These are phyloP conservation scores for Quadriops clusia DNA, from an alignment of 2,888 invertebrate species.

Conservation along the genomic window DNA sequence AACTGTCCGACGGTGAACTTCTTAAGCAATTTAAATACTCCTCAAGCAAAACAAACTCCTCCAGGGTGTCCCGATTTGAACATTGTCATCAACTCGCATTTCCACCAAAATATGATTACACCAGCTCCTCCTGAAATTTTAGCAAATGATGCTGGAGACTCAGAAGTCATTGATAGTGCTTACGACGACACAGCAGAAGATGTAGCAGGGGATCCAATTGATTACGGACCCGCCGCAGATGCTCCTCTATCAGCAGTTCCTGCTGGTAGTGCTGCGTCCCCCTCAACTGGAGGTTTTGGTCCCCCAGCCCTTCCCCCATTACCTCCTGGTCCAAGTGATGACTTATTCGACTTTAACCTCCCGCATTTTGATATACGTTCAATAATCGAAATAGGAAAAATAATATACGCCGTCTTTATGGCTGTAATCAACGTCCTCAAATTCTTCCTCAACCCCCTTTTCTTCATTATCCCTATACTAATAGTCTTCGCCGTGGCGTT, in stretches of 20 bases:
- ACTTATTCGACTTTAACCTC: slow-evolving; percentile 18
- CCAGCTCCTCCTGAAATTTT: too few relatives aligned
- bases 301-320: slow-evolving; percentile 22
- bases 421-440: too few relatives aligned
- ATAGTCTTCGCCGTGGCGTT: slow-evolving; percentile 50
- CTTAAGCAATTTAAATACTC: slow-evolving; percentile 15
- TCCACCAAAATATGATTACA: slow-evolving; percentile 50
- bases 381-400: too few relatives aligned
- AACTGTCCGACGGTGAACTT: slow-evolving; percentile 46
- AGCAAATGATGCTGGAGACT: slow-evolving; percentile 12
- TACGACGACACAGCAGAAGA: slow-evolving; percentile 28
- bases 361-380: too few relatives aligned
- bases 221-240: slow-evolving; percentile 22
- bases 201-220: slow-evolving; percentile 30
- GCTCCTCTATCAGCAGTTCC: slow-evolving; percentile 10
- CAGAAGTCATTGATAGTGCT: slow-evolving; percentile 30
- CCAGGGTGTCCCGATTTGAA: slow-evolving; percentile 58
- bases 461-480: slow-evolving; percentile 47
- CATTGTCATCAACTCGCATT: slow-evolving; percentile 57
- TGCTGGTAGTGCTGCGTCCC: slow-evolving; percentile 8
- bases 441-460: slow-evolving; percentile 36
- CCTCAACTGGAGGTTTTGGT: slow-evolving; percentile 9
- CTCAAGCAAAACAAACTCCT: slow-evolving; percentile 11
- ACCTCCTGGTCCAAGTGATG: slow-evolving; percentile 16
- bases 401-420: too few relatives aligned